phyloP scores from a whole-genome alignment of 2,113 vertebrate genomes.

The Alosa alosa region DNA sequence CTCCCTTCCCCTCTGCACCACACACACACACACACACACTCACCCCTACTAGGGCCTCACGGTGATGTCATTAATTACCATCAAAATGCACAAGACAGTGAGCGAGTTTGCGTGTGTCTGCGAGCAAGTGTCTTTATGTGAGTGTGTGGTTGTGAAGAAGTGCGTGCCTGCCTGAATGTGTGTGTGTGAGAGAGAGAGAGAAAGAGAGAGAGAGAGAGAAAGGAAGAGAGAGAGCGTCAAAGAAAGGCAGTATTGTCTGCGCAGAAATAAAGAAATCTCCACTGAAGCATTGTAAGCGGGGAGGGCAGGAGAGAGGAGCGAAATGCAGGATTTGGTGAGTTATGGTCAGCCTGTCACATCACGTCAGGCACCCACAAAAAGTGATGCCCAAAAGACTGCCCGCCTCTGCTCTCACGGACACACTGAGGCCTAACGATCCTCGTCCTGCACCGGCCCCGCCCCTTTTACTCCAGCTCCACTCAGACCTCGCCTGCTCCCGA shows the following conservation, averaged over 20 bases:
- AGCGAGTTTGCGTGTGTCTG: slow-evolving; percentile 63
- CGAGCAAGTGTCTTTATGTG: slow-evolving; percentile 36
- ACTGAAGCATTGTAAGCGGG: slow-evolving; percentile 91
- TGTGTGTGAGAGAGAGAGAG: slow-evolving; percentile 36
- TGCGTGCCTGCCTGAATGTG: slow-evolving; percentile 22
- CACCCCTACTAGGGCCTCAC: slow-evolving; percentile 42
- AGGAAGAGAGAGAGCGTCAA: slow-evolving; percentile 51
- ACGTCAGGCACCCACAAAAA: slow-evolving; percentile 74
- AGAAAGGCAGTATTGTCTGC: slow-evolving; percentile 75
- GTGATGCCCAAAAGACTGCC: slow-evolving; percentile 67
- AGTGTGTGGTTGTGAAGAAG: slow-evolving; percentile 38
- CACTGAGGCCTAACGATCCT: background rate
- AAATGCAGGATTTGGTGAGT: slow-evolving; percentile 71
- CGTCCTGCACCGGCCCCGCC: background rate
- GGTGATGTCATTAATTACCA: slow-evolving; percentile 83
- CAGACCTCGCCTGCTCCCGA: background rate
- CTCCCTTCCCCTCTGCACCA: slow-evolving; percentile 40
- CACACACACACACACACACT: slow-evolving; percentile 32
- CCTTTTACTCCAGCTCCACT: background rate
- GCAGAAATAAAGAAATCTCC: slow-evolving; percentile 90
- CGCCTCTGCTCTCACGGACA: slow-evolving; percentile 25
- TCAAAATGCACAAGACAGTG: slow-evolving; percentile 77
- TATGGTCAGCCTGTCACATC: slow-evolving; percentile 76
- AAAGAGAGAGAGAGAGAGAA: slow-evolving; percentile 26
- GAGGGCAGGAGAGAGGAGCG: slow-evolving; percentile 82